Base-by-base conservation (phyloP, 1,140 invertebrate species). In the Parapsyche elsis region DNA sequence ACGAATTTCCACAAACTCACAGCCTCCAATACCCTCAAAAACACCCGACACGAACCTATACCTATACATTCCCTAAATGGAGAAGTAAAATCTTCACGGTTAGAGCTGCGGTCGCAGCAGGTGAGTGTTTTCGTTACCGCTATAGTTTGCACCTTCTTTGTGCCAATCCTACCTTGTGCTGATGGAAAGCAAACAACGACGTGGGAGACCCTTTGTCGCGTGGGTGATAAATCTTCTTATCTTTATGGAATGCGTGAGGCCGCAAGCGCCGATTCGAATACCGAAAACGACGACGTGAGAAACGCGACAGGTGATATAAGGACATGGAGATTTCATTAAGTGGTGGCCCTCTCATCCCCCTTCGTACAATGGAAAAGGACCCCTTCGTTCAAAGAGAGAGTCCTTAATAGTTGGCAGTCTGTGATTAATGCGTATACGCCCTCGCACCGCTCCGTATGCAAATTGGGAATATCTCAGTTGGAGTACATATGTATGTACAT, bases 161-260 rank as follows among this genome's bases (percentile, higher is more conserved):
- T 21, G 57, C 16, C 14, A 7, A 38, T 38, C 30, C 30, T 38
- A 38, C 30, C 14, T 5, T 16, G 14, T n/a, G 67, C 67, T 71
- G 67, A 71, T 71, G 67, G 67, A 38, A 71, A 61, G 64, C 70
- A 80, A 80, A 77, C 74, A 80, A 30, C 59, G 64, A 46, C 70
- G 26, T 61, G 45, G 53, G 12, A 23, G 57, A 24, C 19, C 30
- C 53, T 21, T 59, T 73, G 53, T 80, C 75, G 74, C 38, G 67
- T 64, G 24, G 9, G n/a, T 45, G 64, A 80, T 77, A 80, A 80
- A 80, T 80, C 80, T 80, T 49, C 80, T 80, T 80, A 80, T 80
- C 80, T 80, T 71, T 78, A 78, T 78, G 61, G 24, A 57, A 59
- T 70, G 79, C 49, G 78, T 80, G 24, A 46, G 71, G 38, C 80